Evolutionary conservation across 2,113 vertebrate species (phyloP).

Genomic region (Fregetta grallaria): DNA sequence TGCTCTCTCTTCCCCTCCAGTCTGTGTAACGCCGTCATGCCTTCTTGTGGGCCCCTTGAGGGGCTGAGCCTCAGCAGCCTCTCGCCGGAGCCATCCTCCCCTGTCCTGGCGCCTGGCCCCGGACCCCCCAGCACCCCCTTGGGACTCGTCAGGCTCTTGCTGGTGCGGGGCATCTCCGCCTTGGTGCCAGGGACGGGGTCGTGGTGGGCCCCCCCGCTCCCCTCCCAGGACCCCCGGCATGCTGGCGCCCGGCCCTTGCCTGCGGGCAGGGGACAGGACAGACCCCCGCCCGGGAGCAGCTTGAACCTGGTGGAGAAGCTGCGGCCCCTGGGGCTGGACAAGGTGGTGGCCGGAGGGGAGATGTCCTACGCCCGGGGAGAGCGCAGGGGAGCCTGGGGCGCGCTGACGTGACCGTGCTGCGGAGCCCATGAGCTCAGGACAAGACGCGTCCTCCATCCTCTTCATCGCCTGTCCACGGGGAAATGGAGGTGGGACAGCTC

Average conservation of each 20-base stretch:
- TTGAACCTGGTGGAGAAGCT: constrained; percentile 84
- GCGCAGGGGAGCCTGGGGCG: background rate
- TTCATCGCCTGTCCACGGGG: rapidly evolving
- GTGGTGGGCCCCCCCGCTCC: background rate
- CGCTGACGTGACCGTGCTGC: rapidly evolving
- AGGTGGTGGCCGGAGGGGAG: constrained; percentile 75
- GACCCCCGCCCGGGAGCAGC: constrained; percentile 5
- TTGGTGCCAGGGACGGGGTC: background rate
- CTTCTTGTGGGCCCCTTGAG: constrained; percentile 81
- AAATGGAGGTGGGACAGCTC: rapidly evolving
- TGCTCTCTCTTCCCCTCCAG: constrained; percentile 59
- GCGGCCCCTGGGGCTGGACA: constrained; percentile 76
- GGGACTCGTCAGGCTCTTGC: constrained; percentile 73
- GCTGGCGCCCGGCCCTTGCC: background rate
- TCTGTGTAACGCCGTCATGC: constrained; percentile 76
- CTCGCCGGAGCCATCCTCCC: background rate
- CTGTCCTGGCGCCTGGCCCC: background rate
- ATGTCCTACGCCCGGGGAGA: background rate
- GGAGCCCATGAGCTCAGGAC: background rate
- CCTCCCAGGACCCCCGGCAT: background rate
- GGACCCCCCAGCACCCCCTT: background rate
- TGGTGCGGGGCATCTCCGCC: constrained; percentile 73
- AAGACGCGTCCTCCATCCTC: background rate
- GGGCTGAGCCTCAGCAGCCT: constrained; percentile 60
- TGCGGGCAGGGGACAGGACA: background rate